Evolutionary conservation across 1,140 invertebrate genomes (phyloP).

Genomic region (Apis mellifera): DNA sequence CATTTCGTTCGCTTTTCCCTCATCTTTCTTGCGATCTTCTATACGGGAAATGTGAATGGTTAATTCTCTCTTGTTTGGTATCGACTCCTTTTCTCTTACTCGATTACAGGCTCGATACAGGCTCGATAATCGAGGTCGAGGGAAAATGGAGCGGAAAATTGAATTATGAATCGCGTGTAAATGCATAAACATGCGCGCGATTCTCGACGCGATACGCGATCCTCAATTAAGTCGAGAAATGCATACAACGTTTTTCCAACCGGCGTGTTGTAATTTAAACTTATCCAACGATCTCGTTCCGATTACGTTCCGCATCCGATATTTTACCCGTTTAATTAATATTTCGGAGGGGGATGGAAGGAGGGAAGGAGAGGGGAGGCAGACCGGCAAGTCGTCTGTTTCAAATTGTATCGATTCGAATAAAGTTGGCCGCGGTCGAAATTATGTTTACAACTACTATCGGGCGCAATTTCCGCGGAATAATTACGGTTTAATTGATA

Average conservation of each 20-base stretch:
- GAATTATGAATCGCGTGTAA: neutral
- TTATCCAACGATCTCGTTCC: neutral
- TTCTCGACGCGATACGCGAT: neutral
- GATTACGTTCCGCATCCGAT: neutral
- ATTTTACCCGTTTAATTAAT: constrained; percentile 27
- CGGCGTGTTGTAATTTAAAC: neutral
- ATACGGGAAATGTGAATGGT: too few relatives aligned
- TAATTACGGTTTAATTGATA: constrained; percentile 40
- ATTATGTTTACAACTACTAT: constrained; percentile 41
- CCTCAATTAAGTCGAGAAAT: neutral
- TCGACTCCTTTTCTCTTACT: too few relatives aligned
- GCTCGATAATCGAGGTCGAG: too few relatives aligned
- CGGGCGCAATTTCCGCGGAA: constrained; percentile 35
- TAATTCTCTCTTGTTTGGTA: too few relatives aligned
- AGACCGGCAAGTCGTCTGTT: neutral
- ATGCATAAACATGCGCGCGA: neutral
- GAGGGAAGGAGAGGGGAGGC: neutral
- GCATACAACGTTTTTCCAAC: neutral
- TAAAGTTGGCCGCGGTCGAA: constrained; percentile 18
- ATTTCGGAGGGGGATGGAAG: neutral
- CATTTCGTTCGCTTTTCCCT: too few relatives aligned
- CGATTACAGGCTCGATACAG: too few relatives aligned
- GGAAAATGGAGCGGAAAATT: neutral
- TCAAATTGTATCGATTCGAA: constrained; percentile 31
- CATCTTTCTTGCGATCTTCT: too few relatives aligned